Conservation (phyloP, 1,140 invertebrate genomes). For the Rhizoglyphus robini region DNA sequence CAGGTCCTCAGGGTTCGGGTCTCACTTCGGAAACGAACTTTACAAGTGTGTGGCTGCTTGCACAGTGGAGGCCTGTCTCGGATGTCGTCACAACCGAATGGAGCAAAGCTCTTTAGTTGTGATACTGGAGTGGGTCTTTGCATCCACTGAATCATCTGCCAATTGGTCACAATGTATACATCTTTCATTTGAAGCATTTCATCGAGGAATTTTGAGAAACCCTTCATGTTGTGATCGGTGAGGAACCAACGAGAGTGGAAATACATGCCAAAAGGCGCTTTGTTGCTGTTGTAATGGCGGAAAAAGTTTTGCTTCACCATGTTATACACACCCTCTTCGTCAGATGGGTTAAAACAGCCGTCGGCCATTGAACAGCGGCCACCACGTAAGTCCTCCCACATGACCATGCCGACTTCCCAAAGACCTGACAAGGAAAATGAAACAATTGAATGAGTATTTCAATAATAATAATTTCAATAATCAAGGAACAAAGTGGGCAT, state of each 20-base stretch:
- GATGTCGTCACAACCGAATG: conserved; percentile 54
- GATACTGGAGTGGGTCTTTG: conserved; percentile 68
- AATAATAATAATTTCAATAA: background rate
- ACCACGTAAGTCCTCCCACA: conserved; percentile 89
- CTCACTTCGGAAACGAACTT: conserved; percentile 74
- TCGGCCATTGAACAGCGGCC: conserved; percentile 90
- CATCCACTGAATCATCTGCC: conserved; percentile 87
- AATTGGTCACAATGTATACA: conserved; percentile 80
- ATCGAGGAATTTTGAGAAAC: conserved; percentile 80
- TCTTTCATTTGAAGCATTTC: conserved; percentile 71
- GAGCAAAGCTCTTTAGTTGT: conserved; percentile 62
- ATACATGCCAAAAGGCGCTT: conserved; percentile 78
- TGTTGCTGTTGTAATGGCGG: conserved; percentile 79
- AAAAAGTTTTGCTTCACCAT: conserved; percentile 90
- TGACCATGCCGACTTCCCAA: conserved; percentile 63
- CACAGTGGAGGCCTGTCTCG: conserved; percentile 67
- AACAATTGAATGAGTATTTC: background rate
- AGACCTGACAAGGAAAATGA: conserved; percentile 39
- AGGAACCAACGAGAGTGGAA: conserved; percentile 92
- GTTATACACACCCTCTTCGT: conserved; percentile 74
- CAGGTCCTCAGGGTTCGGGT: conserved; percentile 69
- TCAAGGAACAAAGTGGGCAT: background rate
- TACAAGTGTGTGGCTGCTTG: conserved; percentile 80
- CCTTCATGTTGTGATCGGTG: conserved; percentile 81
- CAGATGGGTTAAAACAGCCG: conserved; percentile 75